phyloP scores from a whole-genome alignment of 1,140 invertebrate species.

The Hyposmocoma kahamanoa region DNA sequence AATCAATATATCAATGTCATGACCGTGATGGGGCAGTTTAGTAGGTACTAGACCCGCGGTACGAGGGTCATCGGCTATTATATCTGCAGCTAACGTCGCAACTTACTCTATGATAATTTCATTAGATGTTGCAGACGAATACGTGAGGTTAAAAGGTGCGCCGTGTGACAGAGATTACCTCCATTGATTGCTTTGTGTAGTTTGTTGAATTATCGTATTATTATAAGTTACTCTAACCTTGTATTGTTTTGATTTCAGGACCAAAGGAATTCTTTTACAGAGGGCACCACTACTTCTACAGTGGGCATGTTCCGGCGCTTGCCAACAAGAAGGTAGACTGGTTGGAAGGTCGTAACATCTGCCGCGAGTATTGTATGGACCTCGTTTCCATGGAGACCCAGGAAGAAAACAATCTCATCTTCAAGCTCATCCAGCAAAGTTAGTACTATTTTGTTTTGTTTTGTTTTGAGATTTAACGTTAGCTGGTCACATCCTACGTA shows the following conservation, averaged over 20 bases:
- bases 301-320: conserved; percentile 85
- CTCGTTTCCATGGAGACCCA: conserved; percentile 90
- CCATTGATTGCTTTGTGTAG: not conserved
- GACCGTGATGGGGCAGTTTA: conserved; percentile 38
- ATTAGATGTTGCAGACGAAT: not conserved
- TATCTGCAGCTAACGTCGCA: not conserved
- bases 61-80: conserved; percentile 28
- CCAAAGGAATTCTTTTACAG: conserved; percentile 92
- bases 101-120: not conserved
- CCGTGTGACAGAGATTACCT: not conserved
- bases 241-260: conserved; percentile 72
- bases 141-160: conserved; percentile 1
- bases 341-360: conserved; percentile 92
- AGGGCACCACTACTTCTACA: conserved; percentile 93
- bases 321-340: conserved; percentile 88
- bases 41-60: conserved; percentile 37
- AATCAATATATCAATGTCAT: conserved; percentile 60
- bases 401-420: conserved; percentile 92
- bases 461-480: too few species aligned
- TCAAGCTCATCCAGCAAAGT: conserved; percentile 90
- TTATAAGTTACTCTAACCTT: not conserved
- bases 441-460: too few species aligned
- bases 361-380: conserved; percentile 94
- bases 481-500: too few species aligned
- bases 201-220: conserved; percentile 1